phyloP scores from a whole-genome alignment of 2,797 vertebrate species.

The Phrynocephalus vlangalii region DNA sequence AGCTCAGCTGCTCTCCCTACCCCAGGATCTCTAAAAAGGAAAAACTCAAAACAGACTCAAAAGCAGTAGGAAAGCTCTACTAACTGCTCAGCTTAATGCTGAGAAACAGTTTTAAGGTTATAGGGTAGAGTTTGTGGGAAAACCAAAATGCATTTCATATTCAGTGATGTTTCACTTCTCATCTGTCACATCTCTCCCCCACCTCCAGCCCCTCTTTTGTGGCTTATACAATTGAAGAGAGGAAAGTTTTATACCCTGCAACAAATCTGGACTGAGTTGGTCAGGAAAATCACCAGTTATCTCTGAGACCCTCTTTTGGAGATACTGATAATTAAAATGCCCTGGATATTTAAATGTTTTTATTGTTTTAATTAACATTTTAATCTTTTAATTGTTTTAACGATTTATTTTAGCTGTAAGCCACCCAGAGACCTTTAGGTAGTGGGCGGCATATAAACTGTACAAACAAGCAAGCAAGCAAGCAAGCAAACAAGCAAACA shows the following conservation, averaged over 20 bases:
- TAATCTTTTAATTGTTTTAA: too few species aligned
- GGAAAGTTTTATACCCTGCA: not conserved
- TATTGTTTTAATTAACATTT: too few species aligned
- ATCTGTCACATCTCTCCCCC: too few species aligned
- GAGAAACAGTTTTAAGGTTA: not conserved
- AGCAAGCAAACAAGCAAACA: too few species aligned
- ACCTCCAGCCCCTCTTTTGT: too few species aligned
- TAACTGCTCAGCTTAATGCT: not conserved
- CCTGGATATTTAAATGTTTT: not conserved
- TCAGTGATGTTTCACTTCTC: not conserved
- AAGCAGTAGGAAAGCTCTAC: not conserved
- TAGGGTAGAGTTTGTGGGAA: not conserved
- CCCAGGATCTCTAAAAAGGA: not conserved
- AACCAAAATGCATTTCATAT: not conserved
- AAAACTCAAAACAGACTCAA: not conserved
- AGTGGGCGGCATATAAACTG: too few species aligned
- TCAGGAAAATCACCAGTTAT: not conserved
- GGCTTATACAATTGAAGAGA: not conserved
- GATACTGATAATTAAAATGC: not conserved
- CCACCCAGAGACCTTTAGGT: too few species aligned
- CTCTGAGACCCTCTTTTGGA: not conserved
- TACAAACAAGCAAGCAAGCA: too few species aligned
- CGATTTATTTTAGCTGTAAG: too few species aligned
- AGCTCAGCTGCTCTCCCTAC: not conserved
- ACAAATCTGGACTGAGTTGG: not conserved